Evolutionary conservation across 2,797 vertebrate species (phyloP).

Genomic region (Rousettus madagascariensis): DNA sequence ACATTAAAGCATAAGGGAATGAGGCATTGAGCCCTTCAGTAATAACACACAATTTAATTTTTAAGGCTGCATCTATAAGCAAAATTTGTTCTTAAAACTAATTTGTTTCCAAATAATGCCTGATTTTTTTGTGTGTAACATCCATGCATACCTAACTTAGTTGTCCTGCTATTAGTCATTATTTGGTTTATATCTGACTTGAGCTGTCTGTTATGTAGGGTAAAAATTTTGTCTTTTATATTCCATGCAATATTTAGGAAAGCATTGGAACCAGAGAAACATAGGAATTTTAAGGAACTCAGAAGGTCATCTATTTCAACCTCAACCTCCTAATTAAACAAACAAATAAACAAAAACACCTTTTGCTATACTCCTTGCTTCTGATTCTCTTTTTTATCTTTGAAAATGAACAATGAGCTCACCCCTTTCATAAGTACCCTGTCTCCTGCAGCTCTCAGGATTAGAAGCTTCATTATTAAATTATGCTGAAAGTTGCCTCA

Average conservation of each 20-base stretch:
- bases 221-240: background rate
- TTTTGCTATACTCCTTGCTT: background rate
- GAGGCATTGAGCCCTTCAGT: background rate
- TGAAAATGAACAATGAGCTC: background rate
- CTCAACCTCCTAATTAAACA: background rate
- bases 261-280: background rate
- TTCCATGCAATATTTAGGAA: background rate
- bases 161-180: background rate
- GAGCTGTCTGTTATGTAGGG: background rate
- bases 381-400: background rate
- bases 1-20: background rate
- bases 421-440: background rate
- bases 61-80: background rate
- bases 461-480: constrained; percentile 11
- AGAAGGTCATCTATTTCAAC: background rate
- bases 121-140: background rate
- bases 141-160: background rate
- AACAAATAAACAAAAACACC: background rate
- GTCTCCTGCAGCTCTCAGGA: background rate
- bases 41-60: constrained; percentile 7
- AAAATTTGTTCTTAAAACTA: constrained; percentile 13
- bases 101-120: background rate
- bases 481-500: background rate
- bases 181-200: constrained; percentile 21
- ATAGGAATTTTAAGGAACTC: background rate